Conservation (phyloP, 64 coral and sea anemone genomes). For the Actinia equina region DNA sequence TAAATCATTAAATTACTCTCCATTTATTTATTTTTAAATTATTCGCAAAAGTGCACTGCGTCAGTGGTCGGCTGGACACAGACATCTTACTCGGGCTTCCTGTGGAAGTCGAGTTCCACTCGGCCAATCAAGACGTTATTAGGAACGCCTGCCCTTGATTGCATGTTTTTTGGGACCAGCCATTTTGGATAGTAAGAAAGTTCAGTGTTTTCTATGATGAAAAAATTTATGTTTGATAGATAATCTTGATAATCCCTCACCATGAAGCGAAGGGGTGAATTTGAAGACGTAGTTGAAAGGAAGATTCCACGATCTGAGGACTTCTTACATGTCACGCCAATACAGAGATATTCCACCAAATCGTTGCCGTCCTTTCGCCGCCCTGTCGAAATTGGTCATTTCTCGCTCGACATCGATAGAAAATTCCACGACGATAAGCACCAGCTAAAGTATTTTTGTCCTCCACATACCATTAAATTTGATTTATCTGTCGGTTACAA, state of each 20-base stretch:
- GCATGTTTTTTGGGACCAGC: neutral
- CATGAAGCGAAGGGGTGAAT: neutral
- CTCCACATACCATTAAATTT: slow-evolving; percentile 74
- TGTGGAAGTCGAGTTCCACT: neutral
- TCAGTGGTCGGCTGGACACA: too few species aligned
- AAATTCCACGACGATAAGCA: slow-evolving; percentile 84
- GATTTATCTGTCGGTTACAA: slow-evolving; percentile 87
- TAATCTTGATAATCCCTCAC: neutral
- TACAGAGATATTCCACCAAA: slow-evolving; percentile 46
- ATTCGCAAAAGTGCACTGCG: too few species aligned
- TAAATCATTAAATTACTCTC: too few species aligned
- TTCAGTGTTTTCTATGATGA: neutral
- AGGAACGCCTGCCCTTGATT: neutral
- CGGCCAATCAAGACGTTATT: neutral
- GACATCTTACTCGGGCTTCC: too few species aligned
- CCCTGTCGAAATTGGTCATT: slow-evolving; percentile 79
- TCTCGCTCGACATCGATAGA: slow-evolving; percentile 80
- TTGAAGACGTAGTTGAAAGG: neutral
- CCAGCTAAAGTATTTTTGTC: slow-evolving; percentile 63
- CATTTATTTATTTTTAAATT: too few species aligned
- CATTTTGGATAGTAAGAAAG: neutral
- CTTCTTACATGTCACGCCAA: slow-evolving; percentile 39
- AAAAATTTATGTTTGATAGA: neutral
- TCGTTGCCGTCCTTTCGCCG: slow-evolving; percentile 68
- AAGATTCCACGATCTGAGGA: slow-evolving; percentile 21